Conservation (phyloP, 2,888 invertebrate species). For the Diploptera punctata region DNA sequence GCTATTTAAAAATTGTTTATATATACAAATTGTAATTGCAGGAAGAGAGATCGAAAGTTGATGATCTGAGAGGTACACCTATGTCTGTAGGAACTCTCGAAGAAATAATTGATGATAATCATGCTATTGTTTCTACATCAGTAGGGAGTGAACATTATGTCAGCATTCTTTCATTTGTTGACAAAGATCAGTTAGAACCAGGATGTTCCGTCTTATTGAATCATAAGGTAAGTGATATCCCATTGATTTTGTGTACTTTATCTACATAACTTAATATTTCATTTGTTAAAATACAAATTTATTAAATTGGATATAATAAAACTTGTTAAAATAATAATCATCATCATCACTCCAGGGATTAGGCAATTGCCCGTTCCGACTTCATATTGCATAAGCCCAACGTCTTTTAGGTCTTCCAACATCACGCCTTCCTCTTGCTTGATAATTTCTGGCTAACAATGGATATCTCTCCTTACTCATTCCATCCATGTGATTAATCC, state of each 20-base stretch:
- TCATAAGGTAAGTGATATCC: conserved; percentile 83
- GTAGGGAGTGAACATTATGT: conserved; percentile 99
- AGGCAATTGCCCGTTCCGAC: too few species aligned
- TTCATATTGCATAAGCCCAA: too few species aligned
- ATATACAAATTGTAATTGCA: too few species aligned
- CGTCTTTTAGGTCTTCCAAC: too few species aligned
- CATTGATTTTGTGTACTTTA: neutral
- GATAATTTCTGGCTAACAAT: too few species aligned
- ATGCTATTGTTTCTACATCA: conserved; percentile 98
- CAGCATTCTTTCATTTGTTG: conserved; percentile 98
- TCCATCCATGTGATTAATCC: too few species aligned
- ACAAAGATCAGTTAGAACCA: conserved; percentile 98
- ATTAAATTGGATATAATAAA: neutral
- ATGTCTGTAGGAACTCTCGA: conserved; percentile 99
- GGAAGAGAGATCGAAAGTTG: conserved; percentile 97
- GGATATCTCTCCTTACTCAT: too few species aligned
- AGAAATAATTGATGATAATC: conserved; percentile 99
- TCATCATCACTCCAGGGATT: too few species aligned
- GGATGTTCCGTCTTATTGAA: conserved; percentile 98
- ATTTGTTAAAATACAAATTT: neutral
- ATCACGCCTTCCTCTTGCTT: too few species aligned
- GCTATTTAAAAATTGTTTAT: too few species aligned
- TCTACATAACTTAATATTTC: neutral
- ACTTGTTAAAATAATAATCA: neutral
- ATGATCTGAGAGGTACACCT: conserved; percentile 97